phyloP scores from a whole-genome alignment of 2,888 invertebrate species.

The Anoplius nigerrimus region DNA sequence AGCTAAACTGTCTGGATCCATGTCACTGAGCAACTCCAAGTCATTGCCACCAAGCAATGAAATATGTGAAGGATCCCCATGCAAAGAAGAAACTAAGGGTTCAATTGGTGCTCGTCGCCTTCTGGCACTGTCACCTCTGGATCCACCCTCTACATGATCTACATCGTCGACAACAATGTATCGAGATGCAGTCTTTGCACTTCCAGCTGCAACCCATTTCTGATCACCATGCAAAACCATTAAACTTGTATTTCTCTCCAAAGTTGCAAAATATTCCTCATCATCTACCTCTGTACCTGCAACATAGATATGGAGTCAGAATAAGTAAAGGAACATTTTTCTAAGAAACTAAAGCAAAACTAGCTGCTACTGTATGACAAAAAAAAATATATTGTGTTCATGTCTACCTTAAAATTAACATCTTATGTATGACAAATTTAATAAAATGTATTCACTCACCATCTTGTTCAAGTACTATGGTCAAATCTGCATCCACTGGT shows the following conservation, averaged over 20 bases:
- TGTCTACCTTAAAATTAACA: background rate
- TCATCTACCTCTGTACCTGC: slow-evolving; percentile 93
- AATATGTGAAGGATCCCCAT: slow-evolving; percentile 86
- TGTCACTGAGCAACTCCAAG: slow-evolving; percentile 89
- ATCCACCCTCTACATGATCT: slow-evolving; percentile 59
- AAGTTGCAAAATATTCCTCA: slow-evolving; percentile 94
- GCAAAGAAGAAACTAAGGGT: slow-evolving; percentile 68
- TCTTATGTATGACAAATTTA: background rate
- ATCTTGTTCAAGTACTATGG: slow-evolving; percentile 92
- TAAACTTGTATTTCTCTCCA: slow-evolving; percentile 90
- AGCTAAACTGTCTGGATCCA: slow-evolving; percentile 92
- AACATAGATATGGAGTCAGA: background rate
- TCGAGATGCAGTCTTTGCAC: slow-evolving; percentile 63
- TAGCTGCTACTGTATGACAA: no score
- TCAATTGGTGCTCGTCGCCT: slow-evolving; percentile 63
- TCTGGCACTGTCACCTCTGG: slow-evolving; percentile 53
- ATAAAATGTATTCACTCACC: slow-evolving; percentile 70
- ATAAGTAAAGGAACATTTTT: background rate
- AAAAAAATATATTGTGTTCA: no score
- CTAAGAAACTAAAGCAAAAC: no score
- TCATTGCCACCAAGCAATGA: slow-evolving; percentile 90
- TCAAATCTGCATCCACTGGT: slow-evolving; percentile 80
- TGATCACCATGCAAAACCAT: slow-evolving; percentile 88
- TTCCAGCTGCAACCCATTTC: slow-evolving; percentile 81
- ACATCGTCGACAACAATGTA: slow-evolving; percentile 71